Percentiles rank a stretch among this genome's conserved stretches.
These are phyloP conservation scores for Paramisgurnus dabryanus DNA, from an alignment of 2,113 vertebrate species.

Conservation along the genomic window DNA sequence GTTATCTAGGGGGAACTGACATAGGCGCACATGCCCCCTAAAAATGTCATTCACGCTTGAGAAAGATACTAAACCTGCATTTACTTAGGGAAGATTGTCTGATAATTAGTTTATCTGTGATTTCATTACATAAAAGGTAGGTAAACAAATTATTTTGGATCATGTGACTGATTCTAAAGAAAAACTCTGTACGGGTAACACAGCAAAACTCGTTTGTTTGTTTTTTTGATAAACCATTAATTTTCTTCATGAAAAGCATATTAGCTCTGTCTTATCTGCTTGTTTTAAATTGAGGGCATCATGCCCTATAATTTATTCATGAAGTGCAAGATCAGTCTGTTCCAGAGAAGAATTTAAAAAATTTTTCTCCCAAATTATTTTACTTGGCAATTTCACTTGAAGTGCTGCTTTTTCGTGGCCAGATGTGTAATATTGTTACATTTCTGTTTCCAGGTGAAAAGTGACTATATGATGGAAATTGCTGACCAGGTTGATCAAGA, in stretches of 20 bases:
- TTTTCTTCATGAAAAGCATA: neutral
- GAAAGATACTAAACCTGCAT: neutral
- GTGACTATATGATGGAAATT: conserved; percentile 95
- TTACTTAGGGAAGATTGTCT: neutral
- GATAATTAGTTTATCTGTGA: neutral
- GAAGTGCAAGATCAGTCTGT: neutral
- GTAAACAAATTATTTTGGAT: neutral
- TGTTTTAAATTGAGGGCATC: neutral
- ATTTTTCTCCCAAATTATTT: neutral
- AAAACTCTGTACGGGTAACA: neutral
- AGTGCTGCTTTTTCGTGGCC: neutral
- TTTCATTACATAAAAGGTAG: neutral
- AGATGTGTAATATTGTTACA: neutral
- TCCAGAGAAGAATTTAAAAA: neutral
- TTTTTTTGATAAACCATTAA: too few relatives aligned
- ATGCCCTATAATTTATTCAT: neutral
- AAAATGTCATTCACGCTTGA: too few relatives aligned
- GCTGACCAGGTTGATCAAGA: conserved; percentile 98
- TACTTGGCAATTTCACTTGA: neutral
- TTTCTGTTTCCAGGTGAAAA: conserved; percentile 83
- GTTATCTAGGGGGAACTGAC: too few relatives aligned
- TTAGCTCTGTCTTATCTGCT: neutral
- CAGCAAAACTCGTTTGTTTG: neutral
- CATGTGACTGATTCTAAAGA: neutral
- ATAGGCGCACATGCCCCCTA: too few relatives aligned